Percentiles rank a stretch among this genome's conserved stretches.
Evolutionary conservation across 1,140 invertebrate genomes (phyloP).

Genomic region (Sinella curviseta): DNA sequence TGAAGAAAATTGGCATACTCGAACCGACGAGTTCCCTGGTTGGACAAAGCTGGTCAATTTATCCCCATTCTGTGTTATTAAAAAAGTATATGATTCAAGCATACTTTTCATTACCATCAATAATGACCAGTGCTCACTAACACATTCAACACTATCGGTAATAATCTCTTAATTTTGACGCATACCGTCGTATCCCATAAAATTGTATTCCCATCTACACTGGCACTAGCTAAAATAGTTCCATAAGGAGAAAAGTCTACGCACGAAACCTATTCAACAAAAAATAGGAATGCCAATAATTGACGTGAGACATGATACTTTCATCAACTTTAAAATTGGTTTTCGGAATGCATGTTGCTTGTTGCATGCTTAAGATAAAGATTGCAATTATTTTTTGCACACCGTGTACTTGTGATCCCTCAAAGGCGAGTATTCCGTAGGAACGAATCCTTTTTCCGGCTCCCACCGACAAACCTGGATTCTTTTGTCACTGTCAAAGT

Average conservation of each 20-base stretch:
- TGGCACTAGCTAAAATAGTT: constrained; percentile 68
- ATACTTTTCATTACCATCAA: background rate
- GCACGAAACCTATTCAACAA: constrained; percentile 57
- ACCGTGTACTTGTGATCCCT: constrained; percentile 66
- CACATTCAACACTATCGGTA: no score
- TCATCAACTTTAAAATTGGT: no score
- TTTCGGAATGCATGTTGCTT: no score
- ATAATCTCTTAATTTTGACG: background rate
- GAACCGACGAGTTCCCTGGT: constrained; percentile 65
- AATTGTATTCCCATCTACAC: constrained; percentile 71
- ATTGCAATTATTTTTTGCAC: background rate
- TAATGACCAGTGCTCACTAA: background rate
- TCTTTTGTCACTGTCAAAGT: constrained; percentile 65
- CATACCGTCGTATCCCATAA: constrained; percentile 65
- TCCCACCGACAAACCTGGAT: constrained; percentile 67
- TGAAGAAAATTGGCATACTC: constrained; percentile 67
- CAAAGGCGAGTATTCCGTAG: constrained; percentile 62
- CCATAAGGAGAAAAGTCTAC: constrained; percentile 71
- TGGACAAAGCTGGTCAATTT: constrained; percentile 66
- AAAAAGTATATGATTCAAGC: constrained; percentile 40
- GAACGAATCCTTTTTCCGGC: constrained; percentile 60
- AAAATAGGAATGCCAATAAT: background rate
- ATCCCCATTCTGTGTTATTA: constrained; percentile 58
- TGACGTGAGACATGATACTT: no score
- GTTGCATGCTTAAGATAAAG: background rate